Conservation (phyloP, 2,797 vertebrate species). For the Pangasius krempfi region DNA sequence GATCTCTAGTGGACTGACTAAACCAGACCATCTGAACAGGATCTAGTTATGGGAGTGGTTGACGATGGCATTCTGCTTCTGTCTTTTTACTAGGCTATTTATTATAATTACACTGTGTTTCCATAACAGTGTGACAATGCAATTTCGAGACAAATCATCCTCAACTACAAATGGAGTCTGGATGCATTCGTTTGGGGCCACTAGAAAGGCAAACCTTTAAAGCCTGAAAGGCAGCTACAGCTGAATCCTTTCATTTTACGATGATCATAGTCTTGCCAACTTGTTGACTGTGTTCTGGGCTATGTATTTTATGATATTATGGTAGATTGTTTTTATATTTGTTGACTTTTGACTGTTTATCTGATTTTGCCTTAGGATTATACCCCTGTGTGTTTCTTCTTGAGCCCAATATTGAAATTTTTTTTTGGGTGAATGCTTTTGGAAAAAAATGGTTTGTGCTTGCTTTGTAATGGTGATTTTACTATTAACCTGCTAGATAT, state of each 20-base stretch:
- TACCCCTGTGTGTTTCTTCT: neutral
- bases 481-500: neutral
- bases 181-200: neutral
- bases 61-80: neutral
- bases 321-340: neutral
- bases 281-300: neutral
- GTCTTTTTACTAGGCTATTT: neutral
- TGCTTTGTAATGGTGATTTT: neutral
- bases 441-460: no score
- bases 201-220: neutral
- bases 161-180: neutral
- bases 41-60: neutral
- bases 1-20: no score
- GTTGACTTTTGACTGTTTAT: neutral
- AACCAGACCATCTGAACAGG: neutral
- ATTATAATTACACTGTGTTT: neutral
- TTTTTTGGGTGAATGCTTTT: neutral
- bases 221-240: neutral
- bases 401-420: neutral
- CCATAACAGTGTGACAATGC: neutral
- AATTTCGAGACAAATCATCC: neutral
- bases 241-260: neutral
- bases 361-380: constrained; percentile 10
- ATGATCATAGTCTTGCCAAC: neutral
- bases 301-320: neutral